These are phyloP conservation scores for Macrosoma leucophasiata DNA, from an alignment of 2,888 invertebrate species.

Conservation along the genomic window DNA sequence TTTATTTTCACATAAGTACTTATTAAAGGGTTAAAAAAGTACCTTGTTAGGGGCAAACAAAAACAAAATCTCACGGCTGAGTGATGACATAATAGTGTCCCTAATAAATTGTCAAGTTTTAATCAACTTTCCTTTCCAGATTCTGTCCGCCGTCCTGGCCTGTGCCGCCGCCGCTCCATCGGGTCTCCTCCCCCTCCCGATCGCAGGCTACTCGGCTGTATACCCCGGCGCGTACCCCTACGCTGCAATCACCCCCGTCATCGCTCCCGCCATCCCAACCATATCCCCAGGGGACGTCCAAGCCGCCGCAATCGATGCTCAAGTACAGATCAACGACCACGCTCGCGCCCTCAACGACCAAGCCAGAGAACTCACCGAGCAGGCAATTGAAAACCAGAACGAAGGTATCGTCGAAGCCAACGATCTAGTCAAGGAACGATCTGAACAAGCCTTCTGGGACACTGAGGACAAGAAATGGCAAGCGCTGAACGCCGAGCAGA, in stretches of 20 bases:
- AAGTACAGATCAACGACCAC: conserved; percentile 38
- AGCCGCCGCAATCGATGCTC: conserved; percentile 57
- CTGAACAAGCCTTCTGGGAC: conserved; percentile 42
- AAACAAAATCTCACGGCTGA: too few species aligned
- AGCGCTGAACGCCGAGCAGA: conserved; percentile 48
- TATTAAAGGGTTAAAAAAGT: too few species aligned
- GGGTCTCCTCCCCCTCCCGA: conserved; percentile 24
- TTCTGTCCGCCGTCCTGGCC: conserved; percentile 47
- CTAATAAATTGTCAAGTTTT: too few species aligned
- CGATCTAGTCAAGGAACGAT: conserved; percentile 35
- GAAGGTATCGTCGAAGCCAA: conserved; percentile 37
- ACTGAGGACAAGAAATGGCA: conserved; percentile 63
- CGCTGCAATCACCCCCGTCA: conserved; percentile 23
- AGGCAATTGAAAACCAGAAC: conserved; percentile 38
- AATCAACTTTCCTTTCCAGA: conserved; percentile 33
- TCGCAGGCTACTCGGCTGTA: conserved; percentile 11
- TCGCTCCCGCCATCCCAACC: conserved; percentile 36
- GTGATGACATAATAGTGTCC: too few species aligned
- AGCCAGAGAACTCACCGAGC: conserved; percentile 39
- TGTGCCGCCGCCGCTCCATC: conserved; percentile 55
- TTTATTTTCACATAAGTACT: too few species aligned
- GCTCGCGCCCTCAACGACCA: conserved; percentile 43
- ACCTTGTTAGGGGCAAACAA: too few species aligned
- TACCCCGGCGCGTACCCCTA: too few species aligned
- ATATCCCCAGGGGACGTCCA: conserved; percentile 56